phyloP scores from a whole-genome alignment of 2,797 vertebrate species.

The Apodemus agrarius region DNA sequence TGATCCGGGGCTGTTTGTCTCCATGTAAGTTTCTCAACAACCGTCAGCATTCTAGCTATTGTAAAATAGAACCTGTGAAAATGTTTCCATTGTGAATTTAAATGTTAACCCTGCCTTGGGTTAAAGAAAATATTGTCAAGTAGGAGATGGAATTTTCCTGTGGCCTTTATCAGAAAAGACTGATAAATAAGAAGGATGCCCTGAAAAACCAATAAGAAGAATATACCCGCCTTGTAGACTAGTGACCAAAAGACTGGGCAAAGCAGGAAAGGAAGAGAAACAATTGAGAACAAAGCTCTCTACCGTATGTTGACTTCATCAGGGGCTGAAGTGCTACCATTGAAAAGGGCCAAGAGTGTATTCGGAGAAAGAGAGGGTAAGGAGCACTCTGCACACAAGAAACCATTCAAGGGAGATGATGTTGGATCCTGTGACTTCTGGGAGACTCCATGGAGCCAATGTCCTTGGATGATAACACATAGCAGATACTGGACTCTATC shows the following conservation, averaged over 20 bases:
- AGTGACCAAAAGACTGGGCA: not conserved
- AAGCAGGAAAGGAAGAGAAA: not conserved
- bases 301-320: not conserved
- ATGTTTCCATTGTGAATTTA: slow-evolving; percentile 21
- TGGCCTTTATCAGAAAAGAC: not conserved
- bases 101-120: slow-evolving; percentile 18
- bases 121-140: slow-evolving; percentile 3
- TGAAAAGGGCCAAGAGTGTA: not conserved
- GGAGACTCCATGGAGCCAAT: not conserved
- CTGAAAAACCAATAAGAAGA: slow-evolving; percentile 45
- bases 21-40: not conserved
- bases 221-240: not conserved
- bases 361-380: not conserved
- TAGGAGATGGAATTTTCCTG: slow-evolving; percentile 38
- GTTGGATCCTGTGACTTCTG: not conserved
- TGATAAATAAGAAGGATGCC: slow-evolving; percentile 47
- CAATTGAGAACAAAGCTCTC: not conserved
- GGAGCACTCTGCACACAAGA: slow-evolving; percentile 29
- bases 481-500: not conserved
- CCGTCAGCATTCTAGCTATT: slow-evolving; percentile 18
- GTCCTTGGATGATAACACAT: not conserved
- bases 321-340: not conserved
- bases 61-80: not conserved
- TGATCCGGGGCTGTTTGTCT: slow-evolving; percentile 7
- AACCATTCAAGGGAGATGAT: slow-evolving; percentile 1